Evolutionary conservation across 2,113 vertebrate genomes (phyloP), one percentile per base, ranked within the genome.

Genomic region (Caracal caracal): DNA sequence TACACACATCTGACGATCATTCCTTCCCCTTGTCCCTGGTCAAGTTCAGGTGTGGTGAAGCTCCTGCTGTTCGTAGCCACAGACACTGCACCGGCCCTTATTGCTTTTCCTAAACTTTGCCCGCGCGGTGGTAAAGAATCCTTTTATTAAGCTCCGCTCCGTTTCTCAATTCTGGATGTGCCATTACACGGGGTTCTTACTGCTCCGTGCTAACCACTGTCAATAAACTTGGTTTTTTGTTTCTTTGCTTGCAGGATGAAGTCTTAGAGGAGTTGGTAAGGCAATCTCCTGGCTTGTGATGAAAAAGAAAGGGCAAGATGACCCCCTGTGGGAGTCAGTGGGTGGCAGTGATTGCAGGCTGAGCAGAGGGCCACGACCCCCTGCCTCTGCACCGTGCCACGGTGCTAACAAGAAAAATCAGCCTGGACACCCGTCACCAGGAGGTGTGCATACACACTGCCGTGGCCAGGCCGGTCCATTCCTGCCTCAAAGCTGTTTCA

Each of bases 371-470:
- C 47, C 8, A 35, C 40, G 76, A 24, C 37, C 53, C 65, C 61
- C 80, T 70, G 26, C 76, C 35, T 84, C 37, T 26, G n/a, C 10
- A 5, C 6, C 6, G 10, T 1, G 24, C 43, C 82, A 30, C 1
- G 47, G 15, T 22, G 68, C 87, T 78, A 90, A 78, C 40, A 82
- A 87, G 85, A 66, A 93, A 96, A 94, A 33, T 1, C 68, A 73
- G n/a, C 65, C 37, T 15, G 13, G 43, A 75, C 40, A 80, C 4
- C 15, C 0, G 2, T 49, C 73, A 10, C 47, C 40, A 68, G 65
- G 63, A 47, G 30, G 59, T 59, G 59, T 75, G 26, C 51, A 1
- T 5, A 28, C 6, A 63, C 28, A 8, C 71, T 59, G 33, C 73
- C 1, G 1, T 28, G 40, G 30, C 15, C 63, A 83, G 53, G 81